Evolutionary conservation across 1,140 invertebrate genomes (phyloP).

Genomic region (Drosophila suzukii): DNA sequence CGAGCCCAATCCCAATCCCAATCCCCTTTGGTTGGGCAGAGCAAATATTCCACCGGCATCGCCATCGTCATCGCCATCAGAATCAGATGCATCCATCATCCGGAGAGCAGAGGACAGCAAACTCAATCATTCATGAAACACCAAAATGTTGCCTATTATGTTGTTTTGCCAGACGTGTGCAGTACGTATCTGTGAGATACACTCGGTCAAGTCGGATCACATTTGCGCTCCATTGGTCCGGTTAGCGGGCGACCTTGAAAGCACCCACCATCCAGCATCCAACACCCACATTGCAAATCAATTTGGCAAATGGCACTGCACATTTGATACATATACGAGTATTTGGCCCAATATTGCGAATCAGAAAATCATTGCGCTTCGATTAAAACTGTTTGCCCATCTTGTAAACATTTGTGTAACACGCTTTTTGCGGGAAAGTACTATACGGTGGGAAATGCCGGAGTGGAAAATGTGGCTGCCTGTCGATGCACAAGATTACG

Average conservation of each 20-base stretch:
- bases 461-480: conserved; percentile 21
- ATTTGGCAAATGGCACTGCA: conserved; percentile 37
- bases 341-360: not conserved
- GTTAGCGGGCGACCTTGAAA: not conserved
- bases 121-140: conserved; percentile 22
- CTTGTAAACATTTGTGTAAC: conserved; percentile 38
- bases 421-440: conserved; percentile 11
- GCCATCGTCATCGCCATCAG: too few species aligned
- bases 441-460: not conserved
- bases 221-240: conserved; percentile 1
- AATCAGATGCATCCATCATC: conserved; percentile 29
- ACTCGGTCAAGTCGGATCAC: not conserved
- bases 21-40: not conserved
- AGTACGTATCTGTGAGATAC: conserved; percentile 18
- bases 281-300: conserved; percentile 27
- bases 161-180: conserved; percentile 1
- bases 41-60: conserved; percentile 9
- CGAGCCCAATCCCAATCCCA: too few species aligned
- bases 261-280: not conserved
- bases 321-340: too few species aligned
- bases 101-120: not conserved
- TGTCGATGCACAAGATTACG: conserved; percentile 41
- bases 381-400: conserved; percentile 38
- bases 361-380: conserved; percentile 34
- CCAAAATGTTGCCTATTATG: conserved; percentile 18